Base-by-base conservation (phyloP, 2,888 invertebrate species). In the Clistopyga incitator region DNA sequence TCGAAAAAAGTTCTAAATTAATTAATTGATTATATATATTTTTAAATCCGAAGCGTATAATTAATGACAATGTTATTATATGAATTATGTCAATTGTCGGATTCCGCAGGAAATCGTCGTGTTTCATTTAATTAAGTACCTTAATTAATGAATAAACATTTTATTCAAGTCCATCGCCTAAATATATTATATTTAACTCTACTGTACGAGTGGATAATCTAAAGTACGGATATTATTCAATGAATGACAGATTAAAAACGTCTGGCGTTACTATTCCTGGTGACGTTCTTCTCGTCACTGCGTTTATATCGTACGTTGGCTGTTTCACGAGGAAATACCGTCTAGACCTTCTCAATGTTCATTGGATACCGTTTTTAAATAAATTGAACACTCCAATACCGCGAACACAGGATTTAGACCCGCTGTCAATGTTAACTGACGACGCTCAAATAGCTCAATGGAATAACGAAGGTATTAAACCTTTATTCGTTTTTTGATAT, bases 251-350 rank as follows among this genome's bases (percentile, higher is more conserved):
- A 87, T 95, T 97, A 78, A 95, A 96, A 86, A 94, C 94, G 82
- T 96, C 97, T 13, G 97, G 96, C 34, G 94, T 95, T 29, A 97
- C 97, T 82, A 93, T 99, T 77, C 98, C 98, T 0, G 99, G 99
- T 0, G 98, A 99, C 90, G 96, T 98, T 42, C 94, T 99, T 0
- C 93, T 98, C 34, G 96, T 98, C 45, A 97, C 98, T 0, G 98
- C 98, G 13, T 99, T 99, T 93, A 97, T 99, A 75, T 98, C 98
- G 0, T 99, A 99, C 92, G 97, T 98, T 42, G 99, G 99, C 1
- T 98, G 98, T 91, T 99, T 99, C 93, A 98, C 97, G 38, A 96
- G 97, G 84, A 95, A 95, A 68, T 99, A 98, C 92, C 95, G 99
- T 67, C 90, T 94, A 25, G 97, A 97, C 88, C 94, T 99, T 72